Base-by-base conservation (phyloP, 2,888 invertebrate species). In the Baronia brevicornis region DNA sequence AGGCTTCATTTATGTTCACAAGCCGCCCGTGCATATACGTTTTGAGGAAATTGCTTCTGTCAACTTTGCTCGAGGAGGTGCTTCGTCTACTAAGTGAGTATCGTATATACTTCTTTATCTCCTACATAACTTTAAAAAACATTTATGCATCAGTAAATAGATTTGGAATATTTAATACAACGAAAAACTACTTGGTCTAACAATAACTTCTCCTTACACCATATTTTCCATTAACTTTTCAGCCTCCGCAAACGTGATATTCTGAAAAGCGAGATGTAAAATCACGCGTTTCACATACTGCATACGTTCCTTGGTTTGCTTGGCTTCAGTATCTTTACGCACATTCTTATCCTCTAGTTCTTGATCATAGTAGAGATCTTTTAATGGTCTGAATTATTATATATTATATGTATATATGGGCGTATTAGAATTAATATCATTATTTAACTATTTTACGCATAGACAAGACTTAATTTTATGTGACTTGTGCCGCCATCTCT, bases 1-100 rank as follows among this genome's bases (percentile, higher is more conserved):
- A 54, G 98, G 99, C 5, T 98, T 99, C 64, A 97, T 99, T 51
- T 99, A 97, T 67, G 95, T 99, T 1, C 98, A 98, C 77, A 99
- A 99, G 67, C 99, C 99, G 0, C 98, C 99, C 0, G 90, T 99
- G 39, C 98, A 98, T 60, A 96, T 99, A 38, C 90, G 98, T 4
- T 98, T 98, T 65, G 99, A 99, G 62, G 99, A 99, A 82, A 93
- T 98, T 11, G 88, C 90, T 0, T 92, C 92, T 0, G 97, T 98
- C 4, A 97, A 98, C 75, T 98, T 98, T 79, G 97, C 97, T 0
- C 88, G 98, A 55, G 94, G 96, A 39, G 96, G 97, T 10, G 97
- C 97, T 0, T 82, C 82, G 0, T 79, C 79, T 18, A 84, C 82
- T 31, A 84, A 84, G 82, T 84, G 29, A 63, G 68, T 53, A 9